Evolutionary conservation across 2,113 vertebrate genomes (phyloP).

Genomic region (Athene cunicularia): DNA sequence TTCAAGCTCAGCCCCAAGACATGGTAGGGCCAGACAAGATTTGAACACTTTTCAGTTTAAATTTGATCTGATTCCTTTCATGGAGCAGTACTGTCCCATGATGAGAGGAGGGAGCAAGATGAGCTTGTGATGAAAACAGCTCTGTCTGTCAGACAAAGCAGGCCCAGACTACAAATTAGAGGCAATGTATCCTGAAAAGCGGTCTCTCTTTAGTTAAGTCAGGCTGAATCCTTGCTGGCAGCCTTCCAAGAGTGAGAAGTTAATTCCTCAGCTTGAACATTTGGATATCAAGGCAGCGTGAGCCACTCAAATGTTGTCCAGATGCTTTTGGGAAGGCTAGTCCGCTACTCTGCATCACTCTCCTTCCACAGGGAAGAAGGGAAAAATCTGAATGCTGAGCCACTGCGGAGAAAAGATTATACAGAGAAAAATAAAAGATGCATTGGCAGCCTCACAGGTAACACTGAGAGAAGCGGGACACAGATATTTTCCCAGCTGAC

Average conservation of each 20-base stretch:
- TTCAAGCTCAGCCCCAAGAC: background rate
- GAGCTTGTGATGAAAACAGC: background rate
- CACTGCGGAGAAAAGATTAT: background rate
- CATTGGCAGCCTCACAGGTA: background rate
- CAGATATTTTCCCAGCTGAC: background rate
- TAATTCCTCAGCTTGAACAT: background rate
- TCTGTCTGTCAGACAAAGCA: background rate
- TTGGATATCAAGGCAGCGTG: background rate
- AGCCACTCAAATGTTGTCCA: background rate
- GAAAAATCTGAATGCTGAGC: background rate
- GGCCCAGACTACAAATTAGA: background rate
- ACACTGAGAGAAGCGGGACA: background rate
- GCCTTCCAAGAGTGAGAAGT: background rate
- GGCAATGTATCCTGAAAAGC: background rate
- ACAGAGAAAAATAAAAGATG: background rate
- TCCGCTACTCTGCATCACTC: background rate
- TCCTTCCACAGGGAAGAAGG: background rate
- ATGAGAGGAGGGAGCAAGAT: background rate
- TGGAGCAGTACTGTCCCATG: fast-evolving
- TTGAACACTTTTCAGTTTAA: background rate
- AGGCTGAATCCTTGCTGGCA: background rate
- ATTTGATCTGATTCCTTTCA: background rate
- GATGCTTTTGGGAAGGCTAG: background rate
- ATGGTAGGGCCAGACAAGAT: background rate
- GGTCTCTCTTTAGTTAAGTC: background rate